These are phyloP conservation scores for Poecilia wingei DNA, from an alignment of 2,797 vertebrate genomes.

Conservation along the genomic window DNA sequence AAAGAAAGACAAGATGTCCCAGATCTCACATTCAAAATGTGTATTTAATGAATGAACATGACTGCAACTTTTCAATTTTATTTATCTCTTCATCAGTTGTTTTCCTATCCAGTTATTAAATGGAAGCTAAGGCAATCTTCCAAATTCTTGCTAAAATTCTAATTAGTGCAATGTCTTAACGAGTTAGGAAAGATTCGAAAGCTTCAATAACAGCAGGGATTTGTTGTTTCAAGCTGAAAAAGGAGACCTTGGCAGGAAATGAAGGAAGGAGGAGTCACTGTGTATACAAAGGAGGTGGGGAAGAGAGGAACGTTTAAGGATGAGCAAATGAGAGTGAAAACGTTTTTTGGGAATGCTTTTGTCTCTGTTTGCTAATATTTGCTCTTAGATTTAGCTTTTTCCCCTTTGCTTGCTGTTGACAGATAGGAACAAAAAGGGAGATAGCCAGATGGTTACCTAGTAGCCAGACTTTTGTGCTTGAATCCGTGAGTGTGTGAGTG, in stretches of 20 bases:
- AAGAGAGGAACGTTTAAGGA: conserved; percentile 64
- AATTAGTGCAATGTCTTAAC: conserved; percentile 5
- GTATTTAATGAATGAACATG: background rate
- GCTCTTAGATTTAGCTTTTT: conserved; percentile 75
- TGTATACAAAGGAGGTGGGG: conserved; percentile 23
- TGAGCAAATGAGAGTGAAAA: conserved; percentile 76
- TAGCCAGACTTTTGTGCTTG: conserved; percentile 59
- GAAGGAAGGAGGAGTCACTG: conserved; percentile 39
- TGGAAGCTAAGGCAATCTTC: background rate
- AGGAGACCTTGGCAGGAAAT: conserved; percentile 51
- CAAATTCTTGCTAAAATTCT: conserved; percentile 4
- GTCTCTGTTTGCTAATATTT: conserved; percentile 82
- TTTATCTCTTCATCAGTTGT: background rate
- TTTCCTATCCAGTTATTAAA: background rate
- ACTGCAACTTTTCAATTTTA: background rate
- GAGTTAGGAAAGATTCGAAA: conserved; percentile 12
- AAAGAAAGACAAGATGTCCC: background rate
- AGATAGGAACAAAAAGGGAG: conserved; percentile 76
- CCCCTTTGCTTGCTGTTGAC: conserved; percentile 74
- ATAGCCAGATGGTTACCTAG: conserved; percentile 78
- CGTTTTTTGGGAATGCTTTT: conserved; percentile 81
- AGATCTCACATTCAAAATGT: background rate
- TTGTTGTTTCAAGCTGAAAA: conserved; percentile 33
- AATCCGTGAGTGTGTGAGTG: conserved; percentile 6
- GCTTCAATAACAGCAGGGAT: conserved; percentile 24